A percentile compares a stretch with the other conserved stretches of the same genome.
These are phyloP conservation scores for Pantherophis alleghaniensis DNA, from an alignment of 2,797 vertebrate genomes.

Conservation along the genomic window DNA sequence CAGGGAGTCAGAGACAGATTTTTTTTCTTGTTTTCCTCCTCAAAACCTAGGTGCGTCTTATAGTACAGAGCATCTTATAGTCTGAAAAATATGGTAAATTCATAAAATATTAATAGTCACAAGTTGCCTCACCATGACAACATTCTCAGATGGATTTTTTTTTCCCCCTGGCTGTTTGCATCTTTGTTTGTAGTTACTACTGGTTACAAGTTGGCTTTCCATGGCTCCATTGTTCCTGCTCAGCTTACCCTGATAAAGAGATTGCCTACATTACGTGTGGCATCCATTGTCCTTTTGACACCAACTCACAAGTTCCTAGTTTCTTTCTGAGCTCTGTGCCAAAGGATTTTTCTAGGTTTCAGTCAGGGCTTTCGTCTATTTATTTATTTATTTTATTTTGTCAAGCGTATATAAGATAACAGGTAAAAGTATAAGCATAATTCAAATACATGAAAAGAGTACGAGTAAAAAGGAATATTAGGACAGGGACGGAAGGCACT, in stretches of 20 bases:
- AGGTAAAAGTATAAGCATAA: too few species aligned
- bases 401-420: too few species aligned
- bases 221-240: too few species aligned
- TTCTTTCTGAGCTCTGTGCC: background rate
- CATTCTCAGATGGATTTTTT: background rate
- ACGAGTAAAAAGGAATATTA: too few species aligned
- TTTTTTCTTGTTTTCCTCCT: too few species aligned
- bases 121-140: background rate
- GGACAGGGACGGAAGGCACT: too few species aligned
- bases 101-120: background rate
- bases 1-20: too few species aligned
- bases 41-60: too few species aligned
- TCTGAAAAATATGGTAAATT: background rate
- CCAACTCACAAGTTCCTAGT: background rate
- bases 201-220: background rate
- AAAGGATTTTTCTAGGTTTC: background rate
- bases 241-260: background rate
- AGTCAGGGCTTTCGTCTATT: background rate
- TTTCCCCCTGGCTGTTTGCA: background rate
- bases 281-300: background rate
- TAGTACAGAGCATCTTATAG: too few species aligned
- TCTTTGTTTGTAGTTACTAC: background rate
- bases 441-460: too few species aligned
- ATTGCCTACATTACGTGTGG: background rate
- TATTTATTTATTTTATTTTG: too few species aligned